Evolutionary conservation across 2,797 vertebrate genomes (phyloP), one percentile per base, ranked within the genome.

Genomic region (Onychomys arenicola): DNA sequence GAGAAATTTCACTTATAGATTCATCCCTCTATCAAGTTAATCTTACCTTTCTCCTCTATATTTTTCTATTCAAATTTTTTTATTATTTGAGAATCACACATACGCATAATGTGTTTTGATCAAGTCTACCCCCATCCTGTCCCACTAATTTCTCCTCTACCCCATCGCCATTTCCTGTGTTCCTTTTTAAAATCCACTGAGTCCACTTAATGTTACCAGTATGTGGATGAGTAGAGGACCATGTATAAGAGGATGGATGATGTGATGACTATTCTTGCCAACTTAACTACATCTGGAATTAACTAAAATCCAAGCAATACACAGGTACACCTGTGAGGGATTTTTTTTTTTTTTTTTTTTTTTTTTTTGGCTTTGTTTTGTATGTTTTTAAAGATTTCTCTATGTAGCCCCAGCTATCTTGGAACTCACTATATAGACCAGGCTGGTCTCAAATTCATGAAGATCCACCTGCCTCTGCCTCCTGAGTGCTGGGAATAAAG

Each of bases 21-120:
- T 93, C 52, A 92, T 75, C 61, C 19, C 25, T 81, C 82, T 59
- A 61, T 82, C 49, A 57, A 75, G 73, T 89, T 43, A 37, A 71
- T 84, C 69, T 86, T 89, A 90, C 83, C 40, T 67, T 80, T 63
- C 49, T 25, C 43, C 10, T 95, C 84, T 75, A 78, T 55, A 23
- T 46, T 34, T 94, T 97, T 71, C 85, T 49, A 57, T 89, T 92
- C 77, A 89, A 78, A 92, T 81, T 92, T 82, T 49, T 86, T 25
- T 4, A n/a, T 52, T 69, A 34, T 86, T 52, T 86, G 84, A 71
- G 46, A 71, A 34, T 52, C 21, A 67, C 63, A n/a, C 21, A 49
- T 6, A 49, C n/a, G 43, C 10, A 49, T 5, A 67, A 34, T 34
- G 19, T 34, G 10, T 69, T 85, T 85, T 52, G 63, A 9, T 67